Base-by-base conservation (phyloP, 2,888 invertebrate species). In the Epsilonema sp. region DNA sequence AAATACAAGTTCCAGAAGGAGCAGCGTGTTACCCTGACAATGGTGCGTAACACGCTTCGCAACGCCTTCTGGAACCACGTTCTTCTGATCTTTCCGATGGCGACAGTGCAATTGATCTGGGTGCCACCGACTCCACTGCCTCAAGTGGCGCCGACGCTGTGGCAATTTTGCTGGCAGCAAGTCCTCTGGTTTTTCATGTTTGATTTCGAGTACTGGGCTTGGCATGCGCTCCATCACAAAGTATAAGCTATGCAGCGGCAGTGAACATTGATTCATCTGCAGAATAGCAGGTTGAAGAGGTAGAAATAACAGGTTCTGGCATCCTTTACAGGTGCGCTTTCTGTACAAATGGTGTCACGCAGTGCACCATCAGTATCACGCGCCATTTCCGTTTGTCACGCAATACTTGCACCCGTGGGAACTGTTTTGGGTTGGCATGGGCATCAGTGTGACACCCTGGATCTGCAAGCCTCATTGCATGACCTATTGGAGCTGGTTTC, bases 391-490 rank as follows among this genome's bases (percentile, higher is more conserved):
- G 44, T 67, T 68, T 59, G 64, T 66, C 13, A 68, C 70, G 3
- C 68, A 70, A 55, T 70, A 70, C 53, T 61, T 70, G 4, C 70
- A 70, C 52, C 70, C 70, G 1, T 70, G 69, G 62, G 70, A 70
- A 58, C 61, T 70, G 37, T 60, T 70, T 52, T 65, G 64, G 19
- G 67, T 70, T 2, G 70, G 65, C 13, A 61, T 67, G 47, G 63
- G 67, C 52, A 67, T 68, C 49, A 69, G 69, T n/a, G 62, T 64
- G 36, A 62, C 58, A 24, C 61, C 61, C 2, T 61, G 61, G 61
- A 48, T 55, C 22, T 57, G 59, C 50, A 62, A 60, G 43, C 56
- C 63, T 21, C 70, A 70, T 49, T 64, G 64, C 5, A 49, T 70
- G 45, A 70, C 70, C n/a, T 65, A 62, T 47, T 70, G 67, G 67